Base-by-base conservation (phyloP, 1,140 invertebrate genomes). In the Camponotus floridanus region DNA sequence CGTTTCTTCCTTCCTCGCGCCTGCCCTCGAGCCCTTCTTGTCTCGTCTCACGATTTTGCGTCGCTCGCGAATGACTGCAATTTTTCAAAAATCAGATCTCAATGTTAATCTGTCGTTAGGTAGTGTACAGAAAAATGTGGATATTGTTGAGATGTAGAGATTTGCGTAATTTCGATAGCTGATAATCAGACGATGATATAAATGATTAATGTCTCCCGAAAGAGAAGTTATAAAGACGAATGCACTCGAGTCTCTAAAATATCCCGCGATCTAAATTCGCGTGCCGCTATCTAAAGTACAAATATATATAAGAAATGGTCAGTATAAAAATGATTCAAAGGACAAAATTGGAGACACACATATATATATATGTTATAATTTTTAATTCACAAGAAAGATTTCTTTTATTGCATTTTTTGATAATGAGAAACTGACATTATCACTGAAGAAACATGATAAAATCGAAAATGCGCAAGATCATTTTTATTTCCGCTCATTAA, bases 401-500 rank as follows among this genome's bases (percentile, higher is more conserved):
- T 15, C 13, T 15, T 42, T 71, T 51, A 5, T 71, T 15, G 65
- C 48, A 7, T 45, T 36, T 26, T 31, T 3, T 26, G 36, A 48
- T 45, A 68, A 71, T 42, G 31, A 59, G 73, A 57, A 68, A 36
- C 45, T 31, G 13, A 33, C 26, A 48, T 61, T 61, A 61, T 48
- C 26, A 42, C 39, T 11, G 57, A 48, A 62, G n/a, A 74, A 83
- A 61, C 11, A 36, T 11, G 55, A 45, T 39, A 33, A 59, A 81
- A 81, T 11, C n/a, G 36, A 70, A 26, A 26, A 31, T 6, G 55
- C 39, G 26, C 2, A 9, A 31, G 15, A 61, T 59, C 31, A 48
- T 64, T 73, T 59, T 70, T 55, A 39, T 31, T 80, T 70, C 45
- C 33, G 64, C 21, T 80, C 76, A 70, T 80, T 80, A 80, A 80